A percentile compares a stretch with the other conserved stretches of the same genome.
phyloP scores from a whole-genome alignment of 2,888 invertebrate species.

The Tipula helvola region DNA sequence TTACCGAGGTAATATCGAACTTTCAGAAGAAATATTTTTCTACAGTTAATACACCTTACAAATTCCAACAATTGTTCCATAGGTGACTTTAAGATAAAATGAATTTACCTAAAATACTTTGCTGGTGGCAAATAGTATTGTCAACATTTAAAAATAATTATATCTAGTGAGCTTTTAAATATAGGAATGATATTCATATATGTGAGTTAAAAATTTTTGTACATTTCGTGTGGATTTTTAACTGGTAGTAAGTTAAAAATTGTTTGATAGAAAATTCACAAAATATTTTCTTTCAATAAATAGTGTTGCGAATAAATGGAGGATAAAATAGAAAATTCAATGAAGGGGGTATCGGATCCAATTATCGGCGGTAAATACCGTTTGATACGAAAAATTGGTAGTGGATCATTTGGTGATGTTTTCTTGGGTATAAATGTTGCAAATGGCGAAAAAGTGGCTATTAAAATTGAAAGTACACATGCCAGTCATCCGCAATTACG shows the following conservation, averaged over 20 bases:
- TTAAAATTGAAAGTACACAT: conserved; percentile 93
- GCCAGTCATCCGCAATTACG: conserved; percentile 97
- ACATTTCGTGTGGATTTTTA: conserved; percentile 8
- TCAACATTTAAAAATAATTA: too few relatives aligned
- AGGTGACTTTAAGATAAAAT: too few relatives aligned
- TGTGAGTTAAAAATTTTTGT: conserved; percentile 9
- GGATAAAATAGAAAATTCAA: conserved; percentile 6
- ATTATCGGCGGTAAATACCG: conserved; percentile 86
- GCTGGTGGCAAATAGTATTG: too few relatives aligned
- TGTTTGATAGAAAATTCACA: neutral
- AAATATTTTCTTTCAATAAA: neutral
- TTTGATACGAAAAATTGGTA: conserved; percentile 92
- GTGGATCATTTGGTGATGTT: conserved; percentile 99
- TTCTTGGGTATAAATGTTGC: conserved; percentile 86
- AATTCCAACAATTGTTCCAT: too few relatives aligned
- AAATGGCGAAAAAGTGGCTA: conserved; percentile 96
- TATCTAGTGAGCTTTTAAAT: too few relatives aligned
- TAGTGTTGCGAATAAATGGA: neutral
- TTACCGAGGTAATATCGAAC: too few relatives aligned
- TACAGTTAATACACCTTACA: too few relatives aligned
- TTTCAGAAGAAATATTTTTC: too few relatives aligned
- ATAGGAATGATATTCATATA: too few relatives aligned
- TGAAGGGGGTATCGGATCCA: neutral
- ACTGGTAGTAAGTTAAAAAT: conserved; percentile 7
- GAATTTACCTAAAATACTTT: too few relatives aligned